Conservation (phyloP, 2,113 vertebrate genomes). For the Thermophis baileyi region DNA sequence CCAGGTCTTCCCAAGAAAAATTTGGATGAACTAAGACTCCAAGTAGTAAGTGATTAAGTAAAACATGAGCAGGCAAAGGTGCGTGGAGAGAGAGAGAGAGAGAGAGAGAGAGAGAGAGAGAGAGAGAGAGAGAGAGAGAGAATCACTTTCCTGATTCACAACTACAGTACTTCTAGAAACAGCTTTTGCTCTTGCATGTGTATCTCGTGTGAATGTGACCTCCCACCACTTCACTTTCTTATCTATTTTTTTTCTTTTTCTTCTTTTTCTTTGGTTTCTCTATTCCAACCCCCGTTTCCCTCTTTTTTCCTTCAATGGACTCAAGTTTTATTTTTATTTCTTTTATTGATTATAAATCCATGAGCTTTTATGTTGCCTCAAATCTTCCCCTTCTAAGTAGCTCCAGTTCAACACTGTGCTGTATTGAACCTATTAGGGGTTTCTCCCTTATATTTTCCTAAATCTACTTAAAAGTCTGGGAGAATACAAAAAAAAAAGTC, state of each 20-base stretch:
- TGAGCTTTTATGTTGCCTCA: neutral
- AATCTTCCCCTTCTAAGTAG: neutral
- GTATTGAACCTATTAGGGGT: neutral
- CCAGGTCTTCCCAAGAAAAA: neutral
- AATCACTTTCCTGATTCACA: neutral
- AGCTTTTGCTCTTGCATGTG: neutral
- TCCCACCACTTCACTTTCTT: too few species aligned
- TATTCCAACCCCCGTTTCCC: neutral
- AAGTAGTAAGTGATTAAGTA: neutral
- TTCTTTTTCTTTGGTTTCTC: neutral
- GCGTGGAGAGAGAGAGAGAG: too few species aligned
- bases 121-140: too few species aligned
- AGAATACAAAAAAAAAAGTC: neutral
- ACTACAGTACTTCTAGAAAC: neutral
- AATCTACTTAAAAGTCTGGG: neutral
- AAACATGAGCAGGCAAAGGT: neutral
- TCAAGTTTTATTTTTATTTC: neutral
- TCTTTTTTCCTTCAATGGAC: neutral
- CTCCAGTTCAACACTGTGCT: neutral
- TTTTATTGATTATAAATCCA: neutral
- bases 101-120: too few species aligned
- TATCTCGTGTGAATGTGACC: neutral
- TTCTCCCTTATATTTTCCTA: neutral
- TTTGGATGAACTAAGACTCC: neutral
- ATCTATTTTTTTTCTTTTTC: neutral